Percentiles rank a stretch among this genome's conserved stretches.
Conservation (phyloP, 2,113 vertebrate species). For the Cryptoleucopteryx plumbea region DNA sequence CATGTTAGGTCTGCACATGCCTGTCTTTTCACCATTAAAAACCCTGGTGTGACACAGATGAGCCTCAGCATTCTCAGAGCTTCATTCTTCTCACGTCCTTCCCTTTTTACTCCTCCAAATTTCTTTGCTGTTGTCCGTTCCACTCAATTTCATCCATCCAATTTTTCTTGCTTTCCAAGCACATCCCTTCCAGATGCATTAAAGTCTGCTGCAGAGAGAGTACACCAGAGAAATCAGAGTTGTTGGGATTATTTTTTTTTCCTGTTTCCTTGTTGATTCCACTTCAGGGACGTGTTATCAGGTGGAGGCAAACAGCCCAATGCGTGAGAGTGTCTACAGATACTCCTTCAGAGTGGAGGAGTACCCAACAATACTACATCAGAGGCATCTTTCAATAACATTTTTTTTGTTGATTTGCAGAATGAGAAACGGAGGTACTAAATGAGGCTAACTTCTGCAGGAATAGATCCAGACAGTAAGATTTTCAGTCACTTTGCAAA, state of each 20-base stretch:
- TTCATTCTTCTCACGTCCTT: neutral
- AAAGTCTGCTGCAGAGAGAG: neutral
- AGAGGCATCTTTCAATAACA: neutral
- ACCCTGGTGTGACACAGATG: neutral
- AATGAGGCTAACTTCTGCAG: neutral
- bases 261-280: neutral
- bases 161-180: neutral
- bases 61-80: neutral
- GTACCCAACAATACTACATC: neutral
- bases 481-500: neutral
- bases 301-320: neutral
- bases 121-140: conserved; percentile 7
- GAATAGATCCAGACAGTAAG: neutral
- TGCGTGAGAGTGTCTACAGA: neutral
- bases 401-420: neutral
- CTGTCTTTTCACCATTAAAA: neutral
- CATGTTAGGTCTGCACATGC: neutral
- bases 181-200: neutral
- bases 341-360: neutral
- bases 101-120: neutral
- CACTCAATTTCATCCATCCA: conserved; percentile 1
- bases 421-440: neutral
- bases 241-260: neutral
- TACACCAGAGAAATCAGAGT: neutral
- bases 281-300: neutral